Percentiles rank a stretch among this genome's conserved stretches.
Conservation (phyloP, 2,797 vertebrate genomes). For the Rhincodon typus region DNA sequence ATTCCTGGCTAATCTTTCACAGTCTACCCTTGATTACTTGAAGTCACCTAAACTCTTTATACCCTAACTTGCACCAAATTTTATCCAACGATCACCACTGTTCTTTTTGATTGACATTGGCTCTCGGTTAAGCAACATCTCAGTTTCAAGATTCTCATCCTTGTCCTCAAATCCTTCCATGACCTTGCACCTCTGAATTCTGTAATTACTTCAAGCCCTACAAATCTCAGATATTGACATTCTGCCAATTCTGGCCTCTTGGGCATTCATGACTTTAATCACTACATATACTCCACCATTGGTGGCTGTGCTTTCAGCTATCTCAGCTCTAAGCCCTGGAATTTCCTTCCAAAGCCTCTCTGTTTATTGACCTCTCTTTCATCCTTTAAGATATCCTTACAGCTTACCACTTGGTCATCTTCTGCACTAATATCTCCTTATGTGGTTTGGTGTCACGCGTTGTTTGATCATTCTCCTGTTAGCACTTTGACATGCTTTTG, state of each 20-base stretch:
- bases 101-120: neutral
- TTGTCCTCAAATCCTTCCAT: neutral
- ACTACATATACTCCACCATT: neutral
- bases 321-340: neutral
- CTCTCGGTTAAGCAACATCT: neutral
- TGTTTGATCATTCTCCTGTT: neutral
- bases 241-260: neutral
- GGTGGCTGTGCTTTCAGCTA: neutral
- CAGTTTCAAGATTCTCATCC: neutral
- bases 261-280: neutral
- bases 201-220: neutral
- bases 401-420: no score
- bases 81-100: neutral
- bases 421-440: no score
- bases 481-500: neutral
- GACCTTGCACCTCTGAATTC: neutral
- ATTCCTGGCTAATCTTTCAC: neutral
- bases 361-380: no score
- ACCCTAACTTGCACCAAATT: neutral
- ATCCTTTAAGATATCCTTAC: no score
- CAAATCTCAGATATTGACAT: neutral
- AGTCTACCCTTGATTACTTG: neutral
- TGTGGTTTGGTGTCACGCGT: no score
- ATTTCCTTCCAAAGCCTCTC: neutral
- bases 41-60: neutral